Base-by-base conservation (phyloP, 2,113 vertebrate genomes). In the Aegithalos caudatus region DNA sequence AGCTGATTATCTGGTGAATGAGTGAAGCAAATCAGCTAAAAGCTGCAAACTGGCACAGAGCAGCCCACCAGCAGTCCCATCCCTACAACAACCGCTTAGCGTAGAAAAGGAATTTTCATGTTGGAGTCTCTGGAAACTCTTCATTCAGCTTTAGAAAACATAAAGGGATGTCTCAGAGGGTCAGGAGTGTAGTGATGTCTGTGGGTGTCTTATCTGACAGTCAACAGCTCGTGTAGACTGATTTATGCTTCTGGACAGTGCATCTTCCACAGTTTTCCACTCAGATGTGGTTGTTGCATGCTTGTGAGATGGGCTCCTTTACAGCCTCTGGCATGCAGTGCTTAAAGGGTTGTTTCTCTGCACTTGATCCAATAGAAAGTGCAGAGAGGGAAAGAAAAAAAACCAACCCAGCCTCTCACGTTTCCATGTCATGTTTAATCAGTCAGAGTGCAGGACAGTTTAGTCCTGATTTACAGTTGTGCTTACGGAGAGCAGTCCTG, bases 381-480 rank as follows among this genome's bases (percentile, higher is more conserved):
- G 79, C 76, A 88, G 82, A 81, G 74, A 29, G 62, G 45, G 87
- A 86, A 84, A 71, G 95, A 85, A 88, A 62, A 88, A 57, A 15
- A 16, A 14, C n/a, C 35, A 24, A 22, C 0, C 14, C 88, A 84
- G 82, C 76, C 85, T 96, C 76, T 96, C 95, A 96, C 60, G 64
- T 95, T 95, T 95, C 71, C 5, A 10, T 86, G 95, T 95, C 95
- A 93, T 92, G 90, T 96, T 96, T 56, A 96, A 95, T 96, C 90
- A 96, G 93, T 95, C 94, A 92, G 35, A 67, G 79, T 28, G 85
- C 65, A 35, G 93, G 86, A 85, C 93, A 88, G 93, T 92, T 88
- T 19, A 93, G 95, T 77, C 93, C 88, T 84, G 95, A 90, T 96
- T 93, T 93, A 94, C 94, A 95, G 93, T 93, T 95, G 27, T 97